phyloP scores from a whole-genome alignment of 2,113 vertebrate species.

The Lepus timidus region DNA sequence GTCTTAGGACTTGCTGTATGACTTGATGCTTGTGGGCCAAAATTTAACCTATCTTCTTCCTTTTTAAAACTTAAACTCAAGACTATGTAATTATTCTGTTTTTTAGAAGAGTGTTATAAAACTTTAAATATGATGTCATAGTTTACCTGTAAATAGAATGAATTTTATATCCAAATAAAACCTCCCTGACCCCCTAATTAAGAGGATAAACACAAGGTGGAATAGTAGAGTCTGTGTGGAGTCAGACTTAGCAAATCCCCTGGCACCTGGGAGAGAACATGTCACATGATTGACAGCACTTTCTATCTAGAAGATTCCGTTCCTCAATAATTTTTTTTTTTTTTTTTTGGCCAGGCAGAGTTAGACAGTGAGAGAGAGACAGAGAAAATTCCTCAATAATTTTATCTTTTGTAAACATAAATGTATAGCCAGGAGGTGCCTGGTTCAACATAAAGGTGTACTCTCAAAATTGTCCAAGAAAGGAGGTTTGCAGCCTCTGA shows the following conservation, averaged over 20 bases:
- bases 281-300: background rate
- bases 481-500: background rate
- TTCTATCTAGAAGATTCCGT: background rate
- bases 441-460: constrained; percentile 18
- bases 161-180: constrained; percentile 55
- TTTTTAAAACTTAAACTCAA: background rate
- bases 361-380: too few relatives aligned
- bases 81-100: background rate
- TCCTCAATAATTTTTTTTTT: background rate
- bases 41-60: background rate
- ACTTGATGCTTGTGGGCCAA: background rate
- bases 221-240: background rate
- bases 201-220: background rate
- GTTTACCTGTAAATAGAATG: constrained; percentile 34
- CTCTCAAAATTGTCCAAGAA: constrained; percentile 11
- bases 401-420: constrained; percentile 36
- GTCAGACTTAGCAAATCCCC: background rate
- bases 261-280: background rate
- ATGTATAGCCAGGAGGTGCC: background rate
- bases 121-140: constrained; percentile 13
- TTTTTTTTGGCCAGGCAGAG: background rate
- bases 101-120: background rate
- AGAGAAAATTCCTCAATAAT: background rate
- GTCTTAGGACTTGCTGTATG: constrained; percentile 21
- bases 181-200: constrained; percentile 22